Conservation (phyloP, 2,113 vertebrate species). For the Gymnogyps californianus region DNA sequence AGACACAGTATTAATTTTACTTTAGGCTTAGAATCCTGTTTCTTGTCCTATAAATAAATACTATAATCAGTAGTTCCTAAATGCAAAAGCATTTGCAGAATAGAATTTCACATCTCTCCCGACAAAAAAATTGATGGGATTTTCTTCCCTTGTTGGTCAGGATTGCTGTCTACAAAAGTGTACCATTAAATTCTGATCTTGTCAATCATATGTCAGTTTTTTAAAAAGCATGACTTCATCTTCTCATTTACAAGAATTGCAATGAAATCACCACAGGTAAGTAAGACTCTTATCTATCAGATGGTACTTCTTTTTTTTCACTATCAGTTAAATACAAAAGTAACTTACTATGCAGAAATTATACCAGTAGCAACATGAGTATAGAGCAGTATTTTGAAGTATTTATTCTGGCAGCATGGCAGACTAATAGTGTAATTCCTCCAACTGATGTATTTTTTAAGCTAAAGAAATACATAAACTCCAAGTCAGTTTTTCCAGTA, state of each 20-base stretch:
- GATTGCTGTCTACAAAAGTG: neutral
- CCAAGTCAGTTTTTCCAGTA: neutral
- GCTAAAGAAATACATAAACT: neutral
- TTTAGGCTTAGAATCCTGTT: neutral
- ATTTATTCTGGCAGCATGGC: conserved; percentile 21
- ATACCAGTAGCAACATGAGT: neutral
- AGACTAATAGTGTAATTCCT: neutral
- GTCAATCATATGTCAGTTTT: neutral
- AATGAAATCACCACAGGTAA: neutral
- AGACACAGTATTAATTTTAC: neutral
- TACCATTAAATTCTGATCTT: neutral
- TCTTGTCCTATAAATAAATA: neutral
- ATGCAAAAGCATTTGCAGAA: neutral
- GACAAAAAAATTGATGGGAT: neutral
- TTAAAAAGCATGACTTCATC: neutral
- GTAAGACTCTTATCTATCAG: neutral
- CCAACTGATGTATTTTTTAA: neutral
- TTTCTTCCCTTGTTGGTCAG: neutral
- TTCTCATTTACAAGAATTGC: neutral
- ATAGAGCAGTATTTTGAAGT: neutral
- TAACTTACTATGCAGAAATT: neutral
- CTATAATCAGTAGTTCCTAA: neutral
- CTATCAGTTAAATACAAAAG: neutral
- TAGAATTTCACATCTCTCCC: neutral
- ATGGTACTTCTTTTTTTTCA: neutral